phyloP scores from a whole-genome alignment of 2,888 invertebrate species.

The Lottia scabra region DNA sequence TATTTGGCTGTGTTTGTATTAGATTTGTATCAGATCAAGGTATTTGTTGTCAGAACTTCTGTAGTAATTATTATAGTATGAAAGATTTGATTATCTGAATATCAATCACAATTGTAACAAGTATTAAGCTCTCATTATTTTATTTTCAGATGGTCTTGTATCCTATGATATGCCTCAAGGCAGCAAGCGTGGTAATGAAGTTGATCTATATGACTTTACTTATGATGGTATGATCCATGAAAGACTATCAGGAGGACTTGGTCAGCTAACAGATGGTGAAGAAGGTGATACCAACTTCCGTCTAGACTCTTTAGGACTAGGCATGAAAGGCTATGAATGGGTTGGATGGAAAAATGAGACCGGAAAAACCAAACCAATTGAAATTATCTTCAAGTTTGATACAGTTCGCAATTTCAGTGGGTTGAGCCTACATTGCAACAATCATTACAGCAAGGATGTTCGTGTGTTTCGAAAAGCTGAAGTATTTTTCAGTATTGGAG shows the following conservation, averaged over 20 bases:
- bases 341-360: conserved; percentile 83
- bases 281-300: conserved; percentile 83
- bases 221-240: conserved; percentile 81
- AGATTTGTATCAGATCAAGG: no score
- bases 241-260: conserved; percentile 74
- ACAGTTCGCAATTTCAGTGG: conserved; percentile 84
- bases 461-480: conserved; percentile 86
- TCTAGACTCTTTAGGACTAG: conserved; percentile 75
- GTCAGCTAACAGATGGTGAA: conserved; percentile 85
- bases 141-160: conserved; percentile 80
- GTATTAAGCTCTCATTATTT: not conserved
- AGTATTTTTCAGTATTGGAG: conserved; percentile 82
- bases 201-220: conserved; percentile 85
- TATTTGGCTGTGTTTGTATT: no score
- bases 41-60: no score
- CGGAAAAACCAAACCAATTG: conserved; percentile 76
- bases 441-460: conserved; percentile 86
- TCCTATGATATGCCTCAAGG: conserved; percentile 92
- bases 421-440: conserved; percentile 82
- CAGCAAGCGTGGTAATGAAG: conserved; percentile 81
- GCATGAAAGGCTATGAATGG: conserved; percentile 83
- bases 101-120: no score
- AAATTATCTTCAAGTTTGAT: conserved; percentile 88
- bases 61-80: no score
- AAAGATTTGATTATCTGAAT: no score